Evolutionary conservation across 2,888 invertebrate genomes (phyloP).

Genomic region (Dendrolimus pini): DNA sequence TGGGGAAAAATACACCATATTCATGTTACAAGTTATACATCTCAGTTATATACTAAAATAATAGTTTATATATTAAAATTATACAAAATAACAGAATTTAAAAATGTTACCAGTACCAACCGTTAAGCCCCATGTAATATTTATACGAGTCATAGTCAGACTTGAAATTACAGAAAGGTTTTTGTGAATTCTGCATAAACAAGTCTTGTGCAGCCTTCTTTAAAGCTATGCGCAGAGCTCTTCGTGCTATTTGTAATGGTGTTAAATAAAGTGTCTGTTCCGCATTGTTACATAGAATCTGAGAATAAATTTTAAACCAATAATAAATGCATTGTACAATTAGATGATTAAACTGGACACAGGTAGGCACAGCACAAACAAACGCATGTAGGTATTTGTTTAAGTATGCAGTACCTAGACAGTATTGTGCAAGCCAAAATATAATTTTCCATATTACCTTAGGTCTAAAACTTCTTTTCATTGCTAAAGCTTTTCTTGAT

Average conservation of each 20-base stretch:
- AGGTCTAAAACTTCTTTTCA: conserved; percentile 51
- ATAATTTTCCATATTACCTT: conserved; percentile 30
- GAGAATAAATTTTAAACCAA: conserved; percentile 7
- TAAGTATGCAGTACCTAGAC: no score
- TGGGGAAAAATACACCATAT: no score
- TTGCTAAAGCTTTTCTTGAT: conserved; percentile 66
- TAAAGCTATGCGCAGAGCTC: conserved; percentile 53
- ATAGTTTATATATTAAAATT: no score
- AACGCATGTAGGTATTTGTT: no score
- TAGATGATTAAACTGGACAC: neutral
- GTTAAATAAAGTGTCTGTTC: conserved; percentile 48
- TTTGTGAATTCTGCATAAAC: conserved; percentile 41
- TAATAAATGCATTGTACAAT: neutral
- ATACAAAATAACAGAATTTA: no score
- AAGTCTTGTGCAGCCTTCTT: conserved; percentile 60
- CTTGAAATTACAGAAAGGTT: conserved; percentile 31
- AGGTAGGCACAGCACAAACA: neutral
- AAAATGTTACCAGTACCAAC: no score
- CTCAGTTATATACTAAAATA: no score
- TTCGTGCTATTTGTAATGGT: conserved; percentile 66
- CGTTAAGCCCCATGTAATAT: no score
- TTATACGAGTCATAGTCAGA: conserved; percentile 41
- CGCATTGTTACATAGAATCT: conserved; percentile 34
- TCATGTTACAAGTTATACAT: no score
- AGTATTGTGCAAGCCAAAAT: no score